phyloP scores from a whole-genome alignment of 2,113 vertebrate species.

The Ptyas mucosa region DNA sequence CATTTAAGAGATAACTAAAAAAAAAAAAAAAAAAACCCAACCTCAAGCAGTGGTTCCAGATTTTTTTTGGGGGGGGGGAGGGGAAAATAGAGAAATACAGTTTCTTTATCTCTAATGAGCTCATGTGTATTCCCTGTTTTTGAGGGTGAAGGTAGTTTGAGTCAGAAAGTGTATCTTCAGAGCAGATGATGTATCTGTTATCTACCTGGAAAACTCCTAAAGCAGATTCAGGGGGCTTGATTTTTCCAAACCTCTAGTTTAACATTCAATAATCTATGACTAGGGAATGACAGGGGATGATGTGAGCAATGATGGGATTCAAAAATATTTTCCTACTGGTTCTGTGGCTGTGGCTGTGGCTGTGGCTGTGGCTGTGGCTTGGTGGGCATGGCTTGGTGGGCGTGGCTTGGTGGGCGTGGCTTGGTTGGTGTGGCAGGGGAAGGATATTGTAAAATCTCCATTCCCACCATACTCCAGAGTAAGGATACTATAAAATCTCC shows the following conservation, averaged over 20 bases:
- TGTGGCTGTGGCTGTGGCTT: no score
- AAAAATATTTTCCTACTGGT: no score
- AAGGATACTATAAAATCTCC: no score
- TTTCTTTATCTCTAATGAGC: not conserved
- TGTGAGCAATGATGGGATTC: not conserved
- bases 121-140: not conserved
- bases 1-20: not conserved
- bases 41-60: not conserved
- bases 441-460: no score
- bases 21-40: no score
- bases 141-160: not conserved
- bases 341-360: no score
- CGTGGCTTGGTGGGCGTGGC: no score
- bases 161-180: not conserved
- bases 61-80: no score
- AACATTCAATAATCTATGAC: no score
- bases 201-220: not conserved
- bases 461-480: no score
- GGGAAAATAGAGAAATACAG: not conserved
- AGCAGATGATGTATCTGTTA: not conserved
- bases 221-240: not conserved
- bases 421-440: no score
- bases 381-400: no score
- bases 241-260: not conserved
- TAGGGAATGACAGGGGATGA: not conserved